These are phyloP conservation scores for Hiodon tergisus DNA, from an alignment of 2,113 vertebrate species.

Conservation along the genomic window DNA sequence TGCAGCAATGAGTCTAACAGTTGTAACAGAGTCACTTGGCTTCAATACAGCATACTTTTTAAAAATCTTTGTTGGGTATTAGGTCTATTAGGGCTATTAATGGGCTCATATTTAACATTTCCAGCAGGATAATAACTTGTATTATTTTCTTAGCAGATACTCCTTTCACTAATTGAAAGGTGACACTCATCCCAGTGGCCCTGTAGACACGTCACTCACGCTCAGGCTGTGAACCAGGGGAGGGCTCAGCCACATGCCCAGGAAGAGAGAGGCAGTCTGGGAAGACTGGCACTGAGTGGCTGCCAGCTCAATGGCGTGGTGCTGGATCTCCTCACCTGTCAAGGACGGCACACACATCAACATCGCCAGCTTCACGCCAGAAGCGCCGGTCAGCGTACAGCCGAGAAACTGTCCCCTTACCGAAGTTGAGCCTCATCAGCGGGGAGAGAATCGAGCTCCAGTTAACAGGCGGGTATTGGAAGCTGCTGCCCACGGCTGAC, in stretches of 20 bases:
- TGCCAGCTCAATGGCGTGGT: slow-evolving; percentile 74
- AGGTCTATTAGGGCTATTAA: no score
- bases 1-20: no score
- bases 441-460: slow-evolving; percentile 84
- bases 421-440: slow-evolving; percentile 87
- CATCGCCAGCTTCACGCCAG: not conserved
- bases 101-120: no score
- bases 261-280: slow-evolving; percentile 77
- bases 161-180: no score
- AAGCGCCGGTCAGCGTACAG: not conserved
- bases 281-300: slow-evolving; percentile 80
- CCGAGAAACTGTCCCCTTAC: slow-evolving; percentile 50
- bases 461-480: slow-evolving; percentile 88
- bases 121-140: no score
- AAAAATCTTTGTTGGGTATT: no score
- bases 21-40: no score
- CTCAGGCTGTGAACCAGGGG: slow-evolving; percentile 79
- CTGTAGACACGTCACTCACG: slow-evolving; percentile 58
- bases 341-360: slow-evolving; percentile 25
- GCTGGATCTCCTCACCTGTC: slow-evolving; percentile 82
- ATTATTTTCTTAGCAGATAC: no score
- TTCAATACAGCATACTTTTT: no score
- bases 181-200: not conserved
- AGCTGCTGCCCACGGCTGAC: slow-evolving; percentile 62
- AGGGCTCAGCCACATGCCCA: slow-evolving; percentile 80